Evolutionary conservation across 23 tunicate species (phyloP).

Genomic region (Halocynthia aurantium): DNA sequence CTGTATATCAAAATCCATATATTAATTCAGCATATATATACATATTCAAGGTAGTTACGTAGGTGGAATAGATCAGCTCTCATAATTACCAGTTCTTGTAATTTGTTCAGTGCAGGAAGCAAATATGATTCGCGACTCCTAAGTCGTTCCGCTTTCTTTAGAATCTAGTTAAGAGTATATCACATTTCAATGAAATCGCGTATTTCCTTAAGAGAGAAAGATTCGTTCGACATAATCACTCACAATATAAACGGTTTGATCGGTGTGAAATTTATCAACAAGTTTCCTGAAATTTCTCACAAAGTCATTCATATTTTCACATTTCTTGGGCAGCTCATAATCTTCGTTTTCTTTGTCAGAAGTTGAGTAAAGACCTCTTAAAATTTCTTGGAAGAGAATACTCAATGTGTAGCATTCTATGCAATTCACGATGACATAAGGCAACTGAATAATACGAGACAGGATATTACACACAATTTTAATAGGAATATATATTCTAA

Average conservation of each 20-base stretch:
- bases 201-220: not conserved
- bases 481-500: no score
- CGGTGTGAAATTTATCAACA: not conserved
- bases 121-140: slow-evolving; percentile 29
- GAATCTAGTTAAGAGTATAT: slow-evolving; percentile 37
- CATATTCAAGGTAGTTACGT: not conserved
- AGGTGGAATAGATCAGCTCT: not conserved
- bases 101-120: slow-evolving; percentile 41
- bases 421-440: slow-evolving; percentile 77
- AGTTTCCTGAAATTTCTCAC: slow-evolving; percentile 33
- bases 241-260: slow-evolving; percentile 57
- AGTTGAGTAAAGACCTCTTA: slow-evolving; percentile 15
- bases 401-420: slow-evolving; percentile 62
- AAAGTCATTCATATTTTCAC: slow-evolving; percentile 76
- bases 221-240: slow-evolving; percentile 13
- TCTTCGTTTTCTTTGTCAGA: not conserved
- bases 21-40: not conserved
- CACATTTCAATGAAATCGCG: not conserved
- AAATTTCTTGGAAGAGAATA: slow-evolving; percentile 25
- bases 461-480: not conserved
- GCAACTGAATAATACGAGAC: slow-evolving; percentile 23
- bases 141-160: slow-evolving; percentile 67
- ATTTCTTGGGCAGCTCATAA: slow-evolving; percentile 24
- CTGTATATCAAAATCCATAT: slow-evolving; percentile 20
- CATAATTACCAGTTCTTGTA: slow-evolving; percentile 61